These are phyloP conservation scores for Chaetogeoica ovagalla DNA, from an alignment of 2,888 invertebrate genomes.

Conservation along the genomic window DNA sequence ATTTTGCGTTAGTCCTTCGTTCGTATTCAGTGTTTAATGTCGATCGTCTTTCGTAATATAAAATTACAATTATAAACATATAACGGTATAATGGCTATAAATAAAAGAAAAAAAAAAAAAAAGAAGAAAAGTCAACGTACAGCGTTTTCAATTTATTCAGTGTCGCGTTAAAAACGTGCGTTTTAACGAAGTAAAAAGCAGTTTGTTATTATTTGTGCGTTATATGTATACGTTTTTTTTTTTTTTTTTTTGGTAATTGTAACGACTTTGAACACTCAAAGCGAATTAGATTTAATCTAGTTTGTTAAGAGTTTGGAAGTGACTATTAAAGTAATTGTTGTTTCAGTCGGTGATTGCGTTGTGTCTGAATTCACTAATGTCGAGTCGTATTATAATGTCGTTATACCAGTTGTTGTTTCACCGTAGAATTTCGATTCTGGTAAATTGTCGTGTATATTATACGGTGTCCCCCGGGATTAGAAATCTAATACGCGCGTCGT, in stretches of 20 bases:
- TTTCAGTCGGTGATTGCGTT: conserved; percentile 13
- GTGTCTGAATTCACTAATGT: conserved; percentile 38
- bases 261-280: conserved; percentile 22
- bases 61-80: too few relatives aligned
- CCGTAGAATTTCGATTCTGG: background rate
- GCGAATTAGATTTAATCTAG: conserved; percentile 30
- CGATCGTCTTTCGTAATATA: too few relatives aligned
- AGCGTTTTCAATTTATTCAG: too few relatives aligned
- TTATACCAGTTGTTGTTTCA: background rate
- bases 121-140: too few relatives aligned
- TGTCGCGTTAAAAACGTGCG: background rate
- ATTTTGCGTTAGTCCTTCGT: too few relatives aligned
- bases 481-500: background rate
- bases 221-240: background rate
- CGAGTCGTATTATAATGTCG: conserved; percentile 21
- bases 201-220: background rate
- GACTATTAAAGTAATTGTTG: conserved; percentile 40
- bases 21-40: too few relatives aligned
- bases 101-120: too few relatives aligned
- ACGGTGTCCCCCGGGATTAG: background rate
- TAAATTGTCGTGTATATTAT: conserved; percentile 2
- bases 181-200: background rate
- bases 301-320: conserved; percentile 26
- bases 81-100: too few relatives aligned
- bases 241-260: conserved; percentile 2